phyloP scores from a whole-genome alignment of 2,797 vertebrate genomes.

The Luscinia luscinia region DNA sequence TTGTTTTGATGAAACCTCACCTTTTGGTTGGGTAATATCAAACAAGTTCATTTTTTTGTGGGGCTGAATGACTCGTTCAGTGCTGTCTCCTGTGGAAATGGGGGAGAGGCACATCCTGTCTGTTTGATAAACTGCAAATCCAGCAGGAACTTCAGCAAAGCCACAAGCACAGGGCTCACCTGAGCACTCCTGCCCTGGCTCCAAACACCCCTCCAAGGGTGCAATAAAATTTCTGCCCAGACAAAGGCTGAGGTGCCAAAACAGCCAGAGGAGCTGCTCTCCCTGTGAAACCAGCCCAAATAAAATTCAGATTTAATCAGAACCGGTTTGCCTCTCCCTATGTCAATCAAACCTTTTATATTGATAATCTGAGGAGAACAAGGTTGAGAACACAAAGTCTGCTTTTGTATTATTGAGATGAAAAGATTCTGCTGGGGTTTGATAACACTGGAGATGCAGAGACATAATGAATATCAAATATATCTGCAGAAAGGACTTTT shows the following conservation, averaged over 20 bases:
- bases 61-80: neutral
- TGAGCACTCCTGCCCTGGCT: neutral
- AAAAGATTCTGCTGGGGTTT: slow-evolving; percentile 61
- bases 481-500: slow-evolving; percentile 25
- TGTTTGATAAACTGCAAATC: neutral
- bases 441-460: slow-evolving; percentile 62
- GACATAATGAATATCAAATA: slow-evolving; percentile 50
- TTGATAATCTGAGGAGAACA: slow-evolving; percentile 24
- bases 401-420: slow-evolving; percentile 56
- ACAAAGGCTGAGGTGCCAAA: neutral
- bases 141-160: neutral
- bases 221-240: neutral
- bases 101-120: neutral
- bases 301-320: slow-evolving; percentile 6
- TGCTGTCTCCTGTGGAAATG: neutral
- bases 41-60: neutral
- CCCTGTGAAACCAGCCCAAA: neutral
- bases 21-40: neutral
- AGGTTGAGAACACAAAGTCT: neutral
- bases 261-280: neutral
- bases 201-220: neutral
- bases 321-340: neutral
- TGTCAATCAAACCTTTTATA: slow-evolving; percentile 45
- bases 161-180: neutral
- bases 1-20: neutral